Evolutionary conservation across 1,140 invertebrate species (phyloP).

Genomic region (Euura lappo): DNA sequence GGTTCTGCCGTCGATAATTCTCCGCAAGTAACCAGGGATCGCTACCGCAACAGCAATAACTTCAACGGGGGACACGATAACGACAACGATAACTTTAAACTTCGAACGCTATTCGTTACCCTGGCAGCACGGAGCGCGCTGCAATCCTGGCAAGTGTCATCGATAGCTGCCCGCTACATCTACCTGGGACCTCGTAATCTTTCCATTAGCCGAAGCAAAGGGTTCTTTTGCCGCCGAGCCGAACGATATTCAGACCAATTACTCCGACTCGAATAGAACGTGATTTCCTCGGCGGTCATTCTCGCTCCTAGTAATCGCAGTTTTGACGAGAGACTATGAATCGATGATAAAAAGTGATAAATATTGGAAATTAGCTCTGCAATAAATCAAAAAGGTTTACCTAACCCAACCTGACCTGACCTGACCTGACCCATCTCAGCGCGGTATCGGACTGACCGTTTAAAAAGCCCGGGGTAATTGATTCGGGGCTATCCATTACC

Average conservation of each 20-base stretch:
- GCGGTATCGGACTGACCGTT: background rate
- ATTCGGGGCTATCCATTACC: constrained; percentile 21
- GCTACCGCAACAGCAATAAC: too few relatives aligned
- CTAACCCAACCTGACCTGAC: too few relatives aligned
- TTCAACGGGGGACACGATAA: too few relatives aligned
- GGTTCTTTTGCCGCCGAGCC: background rate
- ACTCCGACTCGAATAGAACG: background rate
- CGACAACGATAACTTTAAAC: background rate
- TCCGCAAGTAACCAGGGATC: too few relatives aligned
- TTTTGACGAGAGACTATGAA: too few relatives aligned
- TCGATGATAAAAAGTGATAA: background rate
- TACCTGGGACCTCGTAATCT: background rate
- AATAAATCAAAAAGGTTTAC: background rate
- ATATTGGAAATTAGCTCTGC: background rate
- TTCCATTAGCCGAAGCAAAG: constrained; percentile 1
- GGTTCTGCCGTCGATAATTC: too few relatives aligned
- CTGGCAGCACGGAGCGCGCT: background rate
- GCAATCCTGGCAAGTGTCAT: background rate
- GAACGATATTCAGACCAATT: constrained; percentile 1
- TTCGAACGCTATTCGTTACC: background rate
- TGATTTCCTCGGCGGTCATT: too few relatives aligned
- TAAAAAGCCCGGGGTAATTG: background rate
- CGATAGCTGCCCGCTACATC: background rate
- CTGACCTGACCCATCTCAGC: background rate
- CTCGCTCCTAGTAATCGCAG: background rate